Percentiles rank a stretch among this genome's conserved stretches.
Conservation (phyloP, 2,113 vertebrate species). For the Vulpes vulpes region DNA sequence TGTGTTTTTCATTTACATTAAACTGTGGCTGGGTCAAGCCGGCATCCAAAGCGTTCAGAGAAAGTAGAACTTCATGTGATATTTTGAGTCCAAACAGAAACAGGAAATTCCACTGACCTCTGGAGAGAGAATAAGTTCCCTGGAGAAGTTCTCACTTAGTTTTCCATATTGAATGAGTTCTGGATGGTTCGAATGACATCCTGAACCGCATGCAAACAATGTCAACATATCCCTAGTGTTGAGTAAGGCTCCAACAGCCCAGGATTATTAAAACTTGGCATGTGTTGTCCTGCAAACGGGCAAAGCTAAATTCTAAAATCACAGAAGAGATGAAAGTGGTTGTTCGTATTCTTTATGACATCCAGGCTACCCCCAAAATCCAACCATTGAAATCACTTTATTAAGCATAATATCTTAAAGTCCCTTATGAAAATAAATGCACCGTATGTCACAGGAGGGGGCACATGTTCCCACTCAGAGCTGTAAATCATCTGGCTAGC, state of each 20-base stretch:
- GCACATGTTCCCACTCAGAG: neutral
- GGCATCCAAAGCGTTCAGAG: conserved; percentile 45
- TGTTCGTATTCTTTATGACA: neutral
- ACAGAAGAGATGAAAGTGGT: neutral
- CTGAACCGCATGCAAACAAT: conserved; percentile 46
- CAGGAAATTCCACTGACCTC: conserved; percentile 77
- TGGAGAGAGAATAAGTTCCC: conserved; percentile 37
- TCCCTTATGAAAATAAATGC: neutral
- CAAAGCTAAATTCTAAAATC: neutral
- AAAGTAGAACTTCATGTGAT: conserved; percentile 54
- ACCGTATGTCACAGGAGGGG: neutral
- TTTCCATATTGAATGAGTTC: conserved; percentile 69
- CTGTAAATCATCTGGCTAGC: neutral
- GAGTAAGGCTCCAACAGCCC: conserved; percentile 33
- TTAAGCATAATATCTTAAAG: neutral
- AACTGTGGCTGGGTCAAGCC: conserved; percentile 1
- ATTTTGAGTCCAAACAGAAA: conserved; percentile 75
- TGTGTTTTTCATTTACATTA: conserved; percentile 32
- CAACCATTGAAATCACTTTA: neutral
- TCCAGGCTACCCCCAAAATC: neutral
- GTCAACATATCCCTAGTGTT: neutral
- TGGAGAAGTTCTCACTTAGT: conserved; percentile 62
- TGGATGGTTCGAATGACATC: neutral
- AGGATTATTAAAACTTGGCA: conserved; percentile 27
- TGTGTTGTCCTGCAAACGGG: neutral